Base-by-base conservation (phyloP, 2,113 vertebrate species). In the Lepus americanus region DNA sequence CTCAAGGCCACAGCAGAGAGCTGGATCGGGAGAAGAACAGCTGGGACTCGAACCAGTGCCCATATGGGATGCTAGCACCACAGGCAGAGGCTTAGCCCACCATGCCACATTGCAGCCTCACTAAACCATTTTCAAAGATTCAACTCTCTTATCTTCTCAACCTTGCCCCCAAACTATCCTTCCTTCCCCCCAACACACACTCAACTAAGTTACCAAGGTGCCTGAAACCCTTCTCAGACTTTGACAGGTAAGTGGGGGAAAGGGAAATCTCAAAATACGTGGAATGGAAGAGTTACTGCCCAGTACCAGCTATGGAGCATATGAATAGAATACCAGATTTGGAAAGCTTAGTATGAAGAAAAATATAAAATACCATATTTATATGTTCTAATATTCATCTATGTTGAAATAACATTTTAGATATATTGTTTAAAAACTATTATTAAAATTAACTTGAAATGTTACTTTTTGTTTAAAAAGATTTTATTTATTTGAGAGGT, bases 401-500 rank as follows among this genome's bases (percentile, higher is more conserved):
- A 64, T 9, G 33, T 14, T 78, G 64, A 94, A 78, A 73, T 73
- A 79, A 78, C 64, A 89, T 55, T 92, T 81, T 67, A 82, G 22
- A 87, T 64, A 70, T 9, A 51, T 0, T 61, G 11, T 11, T 85
- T 85, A 88, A 87, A 82, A 79, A 72, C 2, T 74, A n/a, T 69
- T 76, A 78, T 49, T 64, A 87, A 63, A 94, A 82, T 70, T 88
- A 84, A 81, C 22, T 76, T 44, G 44, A 44, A 44, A 44, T 44
- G 44, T 80, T 55, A 66, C 5, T 6, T 87, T 59, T 86, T 44
- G 13, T 63, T 77, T 77, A 44, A 44, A 44, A 44, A 44, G 44
- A 44, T 44, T 44, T 44, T 44, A 44, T 44, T 44, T 44, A 44
- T 44, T 44, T 44, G 44, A 44, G 44, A 44, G 44, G 44, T 44